Evolutionary conservation across 2,113 vertebrate species (phyloP).

Genomic region (Psittacus erithacus): DNA sequence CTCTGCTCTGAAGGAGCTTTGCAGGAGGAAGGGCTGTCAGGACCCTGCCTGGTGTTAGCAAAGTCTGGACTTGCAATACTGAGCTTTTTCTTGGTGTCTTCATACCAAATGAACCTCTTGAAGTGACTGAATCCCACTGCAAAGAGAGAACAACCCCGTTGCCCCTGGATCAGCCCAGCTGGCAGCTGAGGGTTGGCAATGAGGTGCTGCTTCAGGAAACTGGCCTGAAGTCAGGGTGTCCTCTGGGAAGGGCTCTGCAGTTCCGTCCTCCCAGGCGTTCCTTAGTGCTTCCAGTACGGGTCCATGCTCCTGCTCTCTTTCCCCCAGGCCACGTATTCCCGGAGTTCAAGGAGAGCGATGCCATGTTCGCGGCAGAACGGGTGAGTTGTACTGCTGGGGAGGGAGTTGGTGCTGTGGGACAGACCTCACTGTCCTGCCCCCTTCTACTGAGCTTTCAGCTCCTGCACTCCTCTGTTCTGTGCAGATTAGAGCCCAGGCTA

Average conservation of each 20-base stretch:
- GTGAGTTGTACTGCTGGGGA: conserved; percentile 73
- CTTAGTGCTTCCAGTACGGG: not conserved
- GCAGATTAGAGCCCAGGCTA: not conserved
- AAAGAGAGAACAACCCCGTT: not conserved
- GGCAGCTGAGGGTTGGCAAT: not conserved
- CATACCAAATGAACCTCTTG: fast-evolving
- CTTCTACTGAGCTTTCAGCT: not conserved
- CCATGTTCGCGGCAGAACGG: conserved; percentile 96
- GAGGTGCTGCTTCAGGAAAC: not conserved
- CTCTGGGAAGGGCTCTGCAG: not conserved
- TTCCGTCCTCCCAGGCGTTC: not conserved
- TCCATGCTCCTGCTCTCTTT: fast-evolving
- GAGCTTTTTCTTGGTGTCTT: not conserved
- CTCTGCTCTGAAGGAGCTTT: not conserved
- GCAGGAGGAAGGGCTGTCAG: not conserved
- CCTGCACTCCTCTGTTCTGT: fast-evolving
- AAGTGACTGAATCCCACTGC: not conserved
- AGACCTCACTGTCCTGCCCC: not conserved
- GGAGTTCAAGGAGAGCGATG: conserved; percentile 97
- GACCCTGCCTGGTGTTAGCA: not conserved
- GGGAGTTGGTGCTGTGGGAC: not conserved
- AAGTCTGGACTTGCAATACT: not conserved
- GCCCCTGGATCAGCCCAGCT: not conserved
- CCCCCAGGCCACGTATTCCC: conserved; percentile 91
- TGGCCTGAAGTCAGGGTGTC: not conserved